A percentile compares a stretch with the other conserved stretches of the same genome.
These are phyloP conservation scores for Progne subis DNA, from an alignment of 2,113 vertebrate genomes.

Conservation along the genomic window DNA sequence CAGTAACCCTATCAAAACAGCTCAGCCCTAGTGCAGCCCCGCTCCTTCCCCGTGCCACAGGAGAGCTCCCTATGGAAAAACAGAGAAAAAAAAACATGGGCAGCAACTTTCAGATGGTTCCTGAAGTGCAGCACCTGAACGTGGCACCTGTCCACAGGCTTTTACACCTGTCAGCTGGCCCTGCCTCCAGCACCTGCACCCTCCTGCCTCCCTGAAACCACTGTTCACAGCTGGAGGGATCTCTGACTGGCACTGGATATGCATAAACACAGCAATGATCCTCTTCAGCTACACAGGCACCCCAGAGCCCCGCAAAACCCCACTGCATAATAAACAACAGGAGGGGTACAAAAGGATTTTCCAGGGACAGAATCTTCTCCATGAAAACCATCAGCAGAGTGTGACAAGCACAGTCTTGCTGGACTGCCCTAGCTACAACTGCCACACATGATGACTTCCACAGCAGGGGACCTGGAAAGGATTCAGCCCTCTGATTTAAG, in stretches of 20 bases:
- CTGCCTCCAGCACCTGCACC: background rate
- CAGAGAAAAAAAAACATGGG: fast-evolving
- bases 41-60: background rate
- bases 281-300: background rate
- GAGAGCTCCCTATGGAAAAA: background rate
- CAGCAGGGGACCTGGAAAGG: background rate
- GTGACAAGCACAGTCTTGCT: fast-evolving
- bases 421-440: background rate
- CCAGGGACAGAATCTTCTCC: background rate
- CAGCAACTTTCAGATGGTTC: background rate
- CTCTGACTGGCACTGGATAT: background rate
- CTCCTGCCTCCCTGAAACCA: background rate
- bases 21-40: background rate
- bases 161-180: background rate
- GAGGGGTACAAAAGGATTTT: background rate
- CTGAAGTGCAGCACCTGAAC: background rate
- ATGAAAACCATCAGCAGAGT: background rate
- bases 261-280: background rate
- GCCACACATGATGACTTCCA: background rate
- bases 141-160: background rate
- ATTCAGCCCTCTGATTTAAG: background rate
- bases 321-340: background rate
- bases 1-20: background rate
- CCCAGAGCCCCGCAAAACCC: background rate
- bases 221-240: background rate